Evolutionary conservation across 2,113 vertebrate species (phyloP).

Genomic region (Ranitomeya variabilis): DNA sequence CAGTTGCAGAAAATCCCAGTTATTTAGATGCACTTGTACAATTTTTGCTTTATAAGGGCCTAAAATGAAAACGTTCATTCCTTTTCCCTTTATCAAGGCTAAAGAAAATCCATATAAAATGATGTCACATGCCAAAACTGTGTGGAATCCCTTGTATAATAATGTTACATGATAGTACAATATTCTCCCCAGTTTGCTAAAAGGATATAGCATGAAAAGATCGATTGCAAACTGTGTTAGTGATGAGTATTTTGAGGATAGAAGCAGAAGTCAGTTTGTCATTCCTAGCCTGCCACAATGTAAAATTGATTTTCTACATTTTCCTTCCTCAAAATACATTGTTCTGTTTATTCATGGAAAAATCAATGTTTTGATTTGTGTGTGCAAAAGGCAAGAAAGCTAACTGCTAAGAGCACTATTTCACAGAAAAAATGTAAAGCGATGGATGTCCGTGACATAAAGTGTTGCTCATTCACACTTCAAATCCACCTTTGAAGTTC

Average conservation of each 20-base stretch:
- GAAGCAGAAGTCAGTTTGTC: conserved; percentile 1
- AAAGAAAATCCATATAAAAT: neutral
- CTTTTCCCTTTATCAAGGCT: neutral
- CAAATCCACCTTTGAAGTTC: neutral
- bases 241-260: conserved; percentile 34
- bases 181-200: neutral
- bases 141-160: neutral
- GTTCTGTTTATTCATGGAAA: conserved; percentile 48
- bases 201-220: neutral
- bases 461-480: conserved; percentile 19
- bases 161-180: neutral
- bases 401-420: neutral
- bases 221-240: conserved; percentile 31
- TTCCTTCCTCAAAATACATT: conserved; percentile 42
- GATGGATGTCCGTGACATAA: neutral
- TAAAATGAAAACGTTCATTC: neutral
- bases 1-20: too few relatives aligned
- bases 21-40: too few relatives aligned
- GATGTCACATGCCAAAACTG: neutral
- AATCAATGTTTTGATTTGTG: conserved; percentile 52
- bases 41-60: too few relatives aligned
- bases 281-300: conserved; percentile 7
- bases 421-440: neutral
- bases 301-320: conserved; percentile 44
- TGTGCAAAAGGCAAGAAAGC: neutral